Conservation (phyloP, 2,113 vertebrate species). For the Brachypteracias leptosomus region DNA sequence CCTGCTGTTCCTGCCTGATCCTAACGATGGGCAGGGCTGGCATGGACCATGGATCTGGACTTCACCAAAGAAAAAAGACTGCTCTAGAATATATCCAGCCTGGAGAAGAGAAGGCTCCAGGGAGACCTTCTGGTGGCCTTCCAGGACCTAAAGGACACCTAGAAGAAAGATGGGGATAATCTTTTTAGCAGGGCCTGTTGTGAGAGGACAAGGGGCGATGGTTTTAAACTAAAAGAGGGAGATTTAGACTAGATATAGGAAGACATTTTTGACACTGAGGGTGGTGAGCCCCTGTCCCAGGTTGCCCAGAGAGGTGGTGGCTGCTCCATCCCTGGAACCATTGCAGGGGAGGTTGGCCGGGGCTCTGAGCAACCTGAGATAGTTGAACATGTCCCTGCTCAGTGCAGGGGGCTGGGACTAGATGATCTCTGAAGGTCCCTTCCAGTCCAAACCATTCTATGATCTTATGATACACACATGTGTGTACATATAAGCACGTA, state of each 20-base stretch:
- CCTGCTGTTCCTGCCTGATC: background rate
- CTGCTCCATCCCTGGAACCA: background rate
- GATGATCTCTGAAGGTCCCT: background rate
- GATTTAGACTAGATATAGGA: too few relatives aligned
- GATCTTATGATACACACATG: background rate
- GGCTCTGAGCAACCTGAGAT: background rate
- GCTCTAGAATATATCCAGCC: background rate
- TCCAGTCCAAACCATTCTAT: background rate
- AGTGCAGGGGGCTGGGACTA: background rate
- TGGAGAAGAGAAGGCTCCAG: background rate
- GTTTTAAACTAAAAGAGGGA: background rate
- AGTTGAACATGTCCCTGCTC: background rate
- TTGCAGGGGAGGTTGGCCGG: background rate
- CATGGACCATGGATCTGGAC: fast-evolving
- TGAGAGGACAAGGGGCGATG: background rate
- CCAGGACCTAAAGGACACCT: background rate
- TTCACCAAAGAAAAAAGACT: background rate
- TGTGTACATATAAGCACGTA: background rate
- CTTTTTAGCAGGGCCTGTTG: background rate
- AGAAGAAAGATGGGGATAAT: background rate
- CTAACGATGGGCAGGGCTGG: background rate
- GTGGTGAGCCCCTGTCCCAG: too few relatives aligned
- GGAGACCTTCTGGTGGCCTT: background rate
- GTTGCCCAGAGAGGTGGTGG: background rate
- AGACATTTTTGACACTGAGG: too few relatives aligned